Conservation (phyloP, 2,113 vertebrate species). For the Gadus chalcogrammus region DNA sequence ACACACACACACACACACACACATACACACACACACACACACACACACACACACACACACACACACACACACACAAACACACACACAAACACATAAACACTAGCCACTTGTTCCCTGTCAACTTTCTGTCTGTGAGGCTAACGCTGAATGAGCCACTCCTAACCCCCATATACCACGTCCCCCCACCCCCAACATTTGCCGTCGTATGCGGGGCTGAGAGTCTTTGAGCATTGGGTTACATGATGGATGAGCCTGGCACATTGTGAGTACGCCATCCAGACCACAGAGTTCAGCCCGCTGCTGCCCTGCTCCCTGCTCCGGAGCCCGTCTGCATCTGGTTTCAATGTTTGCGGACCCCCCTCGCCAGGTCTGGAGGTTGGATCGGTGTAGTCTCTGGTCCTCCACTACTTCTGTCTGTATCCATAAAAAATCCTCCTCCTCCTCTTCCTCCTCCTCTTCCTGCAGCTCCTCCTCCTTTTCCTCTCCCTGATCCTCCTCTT, state of each 20-base stretch:
- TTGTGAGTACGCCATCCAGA: constrained; percentile 57
- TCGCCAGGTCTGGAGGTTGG: constrained; percentile 23
- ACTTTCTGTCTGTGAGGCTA: constrained; percentile 3
- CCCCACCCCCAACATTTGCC: not conserved
- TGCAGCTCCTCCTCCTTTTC: not conserved
- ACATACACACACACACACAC: constrained; percentile 37
- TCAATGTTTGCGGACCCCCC: constrained; percentile 57
- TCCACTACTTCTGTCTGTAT: constrained; percentile 21
- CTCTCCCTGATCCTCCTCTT: not conserved
- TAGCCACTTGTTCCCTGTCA: constrained; percentile 20
- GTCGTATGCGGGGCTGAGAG: constrained; percentile 19
- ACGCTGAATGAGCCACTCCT: constrained; percentile 1
- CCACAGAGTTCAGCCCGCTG: constrained; percentile 35
- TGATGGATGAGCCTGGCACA: constrained; percentile 56
- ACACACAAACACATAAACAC: not conserved
- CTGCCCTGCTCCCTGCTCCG: constrained; percentile 34
- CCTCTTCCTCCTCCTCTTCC: constrained; percentile 4
- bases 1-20: constrained; percentile 6
- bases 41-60: not conserved
- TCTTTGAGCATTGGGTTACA: constrained; percentile 19
- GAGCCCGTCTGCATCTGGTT: constrained; percentile 62
- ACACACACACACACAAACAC: constrained; percentile 24
- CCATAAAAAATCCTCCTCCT: constrained; percentile 6
- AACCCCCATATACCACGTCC: constrained; percentile 19
- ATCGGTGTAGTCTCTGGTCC: constrained; percentile 10